Evolutionary conservation across 2,113 vertebrate genomes (phyloP).

Genomic region (Gasterosteus nipponicus): DNA sequence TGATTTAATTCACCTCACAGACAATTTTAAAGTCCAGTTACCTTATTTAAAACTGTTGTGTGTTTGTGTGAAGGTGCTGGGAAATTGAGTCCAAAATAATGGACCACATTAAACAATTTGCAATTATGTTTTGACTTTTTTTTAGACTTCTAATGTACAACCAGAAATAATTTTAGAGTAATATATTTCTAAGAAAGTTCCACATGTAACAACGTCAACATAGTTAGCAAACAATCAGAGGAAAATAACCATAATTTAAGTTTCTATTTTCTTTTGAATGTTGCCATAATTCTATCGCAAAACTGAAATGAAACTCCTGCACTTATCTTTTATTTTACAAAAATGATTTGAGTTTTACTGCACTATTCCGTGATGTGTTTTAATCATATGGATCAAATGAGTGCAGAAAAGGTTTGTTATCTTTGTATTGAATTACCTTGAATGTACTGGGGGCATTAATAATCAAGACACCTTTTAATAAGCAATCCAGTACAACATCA

Average conservation of each 20-base stretch:
- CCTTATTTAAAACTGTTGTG: neutral
- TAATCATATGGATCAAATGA: constrained; percentile 2
- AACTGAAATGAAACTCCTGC: neutral
- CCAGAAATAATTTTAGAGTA: constrained; percentile 20
- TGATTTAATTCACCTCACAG: constrained; percentile 22
- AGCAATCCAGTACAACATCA: neutral
- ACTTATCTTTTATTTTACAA: neutral
- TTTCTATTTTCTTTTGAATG: neutral
- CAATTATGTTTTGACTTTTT: constrained; percentile 11
- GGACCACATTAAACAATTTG: neutral
- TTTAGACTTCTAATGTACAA: constrained; percentile 4
- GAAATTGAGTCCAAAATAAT: neutral
- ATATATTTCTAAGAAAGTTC: constrained; percentile 16
- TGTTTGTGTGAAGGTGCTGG: neutral
- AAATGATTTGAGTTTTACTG: neutral
- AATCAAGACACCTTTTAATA: neutral
- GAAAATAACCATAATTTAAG: constrained; percentile 28
- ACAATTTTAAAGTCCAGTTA: constrained; percentile 19
- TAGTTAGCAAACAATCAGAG: constrained; percentile 20
- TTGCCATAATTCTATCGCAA: neutral
- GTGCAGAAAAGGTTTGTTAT: neutral
- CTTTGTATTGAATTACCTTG: neutral
- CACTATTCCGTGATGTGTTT: neutral
- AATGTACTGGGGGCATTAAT: constrained; percentile 4
- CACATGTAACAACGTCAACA: constrained; percentile 12